Percentiles rank a stretch among this genome's conserved stretches.
phyloP scores from a whole-genome alignment of 2,797 vertebrate species.

The Crypturellus tataupa region DNA sequence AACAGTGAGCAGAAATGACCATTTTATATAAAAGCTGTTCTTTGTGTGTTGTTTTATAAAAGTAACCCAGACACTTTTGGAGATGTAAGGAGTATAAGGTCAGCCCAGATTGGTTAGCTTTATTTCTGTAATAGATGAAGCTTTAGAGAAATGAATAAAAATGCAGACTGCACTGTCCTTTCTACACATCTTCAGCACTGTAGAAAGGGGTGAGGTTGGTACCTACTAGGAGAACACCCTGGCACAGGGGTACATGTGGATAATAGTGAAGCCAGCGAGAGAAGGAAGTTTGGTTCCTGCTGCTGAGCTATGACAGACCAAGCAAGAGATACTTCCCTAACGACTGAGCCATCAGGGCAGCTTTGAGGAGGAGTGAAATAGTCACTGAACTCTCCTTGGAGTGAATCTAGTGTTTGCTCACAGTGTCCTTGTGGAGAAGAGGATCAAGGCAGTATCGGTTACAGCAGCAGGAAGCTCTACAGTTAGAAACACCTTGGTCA shows the following conservation, averaged over 20 bases:
- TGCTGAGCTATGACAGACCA: neutral
- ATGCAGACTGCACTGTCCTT: neutral
- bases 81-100: neutral
- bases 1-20: neutral
- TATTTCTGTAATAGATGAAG: neutral
- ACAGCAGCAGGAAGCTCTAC: neutral
- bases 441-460: neutral
- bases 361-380: neutral
- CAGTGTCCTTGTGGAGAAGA: neutral
- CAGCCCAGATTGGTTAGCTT: neutral
- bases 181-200: neutral
- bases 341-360: neutral
- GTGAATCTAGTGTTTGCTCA: conserved; percentile 21
- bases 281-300: neutral
- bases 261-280: neutral
- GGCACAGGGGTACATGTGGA: neutral
- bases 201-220: neutral
- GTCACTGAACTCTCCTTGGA: neutral
- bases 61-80: no score
- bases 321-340: neutral
- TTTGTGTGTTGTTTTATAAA: no score
- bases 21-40: neutral
- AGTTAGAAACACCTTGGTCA: neutral
- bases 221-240: rapidly evolving
- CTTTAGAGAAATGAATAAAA: neutral